phyloP scores from a whole-genome alignment of 2,888 invertebrate species.

The Volucella bombylans region DNA sequence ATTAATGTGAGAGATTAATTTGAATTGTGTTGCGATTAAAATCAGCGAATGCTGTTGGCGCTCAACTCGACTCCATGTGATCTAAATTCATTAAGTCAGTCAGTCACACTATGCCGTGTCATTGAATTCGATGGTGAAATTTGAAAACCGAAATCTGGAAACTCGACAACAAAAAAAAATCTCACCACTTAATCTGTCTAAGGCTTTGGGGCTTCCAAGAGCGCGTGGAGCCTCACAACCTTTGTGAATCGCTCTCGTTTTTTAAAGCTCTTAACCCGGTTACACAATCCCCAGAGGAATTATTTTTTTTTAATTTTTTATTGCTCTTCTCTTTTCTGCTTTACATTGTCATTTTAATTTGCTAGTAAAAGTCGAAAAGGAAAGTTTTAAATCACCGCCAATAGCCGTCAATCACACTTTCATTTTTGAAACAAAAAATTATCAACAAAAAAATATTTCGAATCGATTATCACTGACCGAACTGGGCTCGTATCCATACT shows the following conservation, averaged over 20 bases:
- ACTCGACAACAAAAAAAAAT: constrained; percentile 1
- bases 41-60: neutral
- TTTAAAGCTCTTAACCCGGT: constrained; percentile 25
- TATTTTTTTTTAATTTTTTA: neutral
- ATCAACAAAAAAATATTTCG: constrained; percentile 19
- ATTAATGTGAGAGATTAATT: constrained; percentile 30
- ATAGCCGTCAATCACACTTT: constrained; percentile 46
- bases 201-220: neutral
- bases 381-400: constrained; percentile 44
- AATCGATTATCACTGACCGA: constrained; percentile 27
- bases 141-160: constrained; percentile 2
- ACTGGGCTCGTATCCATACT: neutral
- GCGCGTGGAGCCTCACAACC: constrained; percentile 7
- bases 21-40: constrained; percentile 4
- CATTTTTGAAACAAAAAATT: constrained; percentile 37
- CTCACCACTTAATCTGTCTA: constrained; percentile 25
- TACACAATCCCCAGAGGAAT: constrained; percentile 8
- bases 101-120: constrained; percentile 3
- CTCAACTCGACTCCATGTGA: constrained; percentile 6
- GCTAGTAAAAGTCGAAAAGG: constrained; percentile 52
- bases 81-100: constrained; percentile 31
- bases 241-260: constrained; percentile 5
- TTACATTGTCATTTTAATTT: constrained; percentile 56
- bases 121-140: constrained; percentile 22
- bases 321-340: constrained; percentile 8